Base-by-base conservation (phyloP, 2,888 invertebrate genomes). In the Tetragonula carbonaria region DNA sequence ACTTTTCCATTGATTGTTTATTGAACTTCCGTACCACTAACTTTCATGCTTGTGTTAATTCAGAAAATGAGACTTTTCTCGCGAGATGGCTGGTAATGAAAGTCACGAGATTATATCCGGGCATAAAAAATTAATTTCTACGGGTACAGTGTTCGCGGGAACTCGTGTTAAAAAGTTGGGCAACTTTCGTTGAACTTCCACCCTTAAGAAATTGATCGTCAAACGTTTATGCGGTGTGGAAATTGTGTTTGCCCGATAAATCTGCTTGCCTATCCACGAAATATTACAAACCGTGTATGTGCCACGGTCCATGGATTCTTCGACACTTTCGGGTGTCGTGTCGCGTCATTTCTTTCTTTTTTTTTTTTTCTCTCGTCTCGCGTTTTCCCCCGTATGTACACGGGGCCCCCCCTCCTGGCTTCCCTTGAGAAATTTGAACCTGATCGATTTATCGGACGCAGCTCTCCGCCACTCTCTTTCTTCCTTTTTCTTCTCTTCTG, bases 371-470 rank as follows among this genome's bases (percentile, higher is more conserved):
- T 45, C 74, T 28, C 28, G 1, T 28, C 28, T 68, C 67, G n/a
- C 21, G 1, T 13, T 51, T 51, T 63, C 57, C n/a, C 21, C 21
- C 21, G 11, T 33, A 21, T 51, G 77, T 63, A 73, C 74, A 72
- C 55, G 33, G 76, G 66, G 6, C 28, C 13, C 28, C 28, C 28
- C 28, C 28, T 28, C 28, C 33, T 45, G 63, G 51, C 65, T 67
- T 88, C 90, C 90, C 90, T 77, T 85, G 84, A 89, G 89, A 89
- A 89, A 89, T 90, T 90, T 84, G 68, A 82, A 78, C 63, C 79
- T 74, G 78, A 90, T 90, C 90, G 88, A 89, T 90, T 86, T 83
- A 88, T 90, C 87, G 88, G 80, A 59, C 66, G 78, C 38, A 73
- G 50, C 66, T 68, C 66, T 74, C 59, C 78, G 13, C 11, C 51